phyloP scores from a whole-genome alignment of 2,113 vertebrate genomes.

The Zosterops lateralis region DNA sequence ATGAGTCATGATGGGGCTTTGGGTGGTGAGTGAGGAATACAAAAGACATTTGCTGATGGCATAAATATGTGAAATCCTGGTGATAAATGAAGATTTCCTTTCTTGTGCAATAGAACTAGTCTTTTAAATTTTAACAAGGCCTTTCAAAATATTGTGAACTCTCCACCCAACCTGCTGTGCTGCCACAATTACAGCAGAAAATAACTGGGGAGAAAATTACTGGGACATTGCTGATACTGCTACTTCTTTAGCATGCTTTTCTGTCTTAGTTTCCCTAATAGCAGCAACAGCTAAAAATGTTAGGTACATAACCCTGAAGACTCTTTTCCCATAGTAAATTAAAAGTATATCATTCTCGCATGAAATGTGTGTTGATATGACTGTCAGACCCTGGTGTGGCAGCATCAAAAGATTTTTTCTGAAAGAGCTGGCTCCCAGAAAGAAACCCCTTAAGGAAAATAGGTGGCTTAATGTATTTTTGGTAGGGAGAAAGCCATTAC shows the following conservation, averaged over 20 bases:
- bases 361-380: background rate
- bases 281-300: background rate
- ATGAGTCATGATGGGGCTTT: background rate
- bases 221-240: background rate
- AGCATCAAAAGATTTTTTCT: background rate
- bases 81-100: slow-evolving; percentile 30
- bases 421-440: background rate
- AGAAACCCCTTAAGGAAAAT: background rate
- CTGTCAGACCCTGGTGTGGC: background rate
- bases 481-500: background rate
- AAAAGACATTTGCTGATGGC: background rate
- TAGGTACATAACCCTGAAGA: background rate
- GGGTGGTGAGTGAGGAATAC: background rate
- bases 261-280: background rate
- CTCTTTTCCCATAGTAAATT: background rate
- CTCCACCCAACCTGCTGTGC: background rate
- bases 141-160: slow-evolving; percentile 24
- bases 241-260: background rate
- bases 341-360: background rate
- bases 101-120: slow-evolving; percentile 28
- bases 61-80: slow-evolving; percentile 16
- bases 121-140: slow-evolving; percentile 1
- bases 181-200: background rate
- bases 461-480: background rate
- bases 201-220: background rate